Base-by-base conservation (phyloP, 2,888 invertebrate species). In the Oscheius myriophilus region DNA sequence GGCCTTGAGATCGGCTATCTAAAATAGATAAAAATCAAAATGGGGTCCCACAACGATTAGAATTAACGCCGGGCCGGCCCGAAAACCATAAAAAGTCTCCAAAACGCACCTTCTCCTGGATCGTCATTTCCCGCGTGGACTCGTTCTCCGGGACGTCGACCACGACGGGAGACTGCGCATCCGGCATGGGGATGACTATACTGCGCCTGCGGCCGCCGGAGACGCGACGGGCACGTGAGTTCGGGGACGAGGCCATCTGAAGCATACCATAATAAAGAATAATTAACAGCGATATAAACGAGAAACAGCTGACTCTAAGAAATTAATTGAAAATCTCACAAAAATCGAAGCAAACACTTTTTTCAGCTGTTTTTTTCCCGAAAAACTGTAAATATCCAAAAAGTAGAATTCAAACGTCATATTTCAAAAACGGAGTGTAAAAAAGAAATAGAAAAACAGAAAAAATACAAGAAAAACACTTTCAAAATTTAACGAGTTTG, bases 171-270 rank as follows among this genome's bases (percentile, higher is more conserved):
- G 61, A 61, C 4, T 3, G 9, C 1, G 49, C 61, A 26, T 49
- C 49, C 21, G 45, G 46, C 18, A 26, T 11, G 26, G 25, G 9
- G 3, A 61, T 9, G 12, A 46, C 9, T n/a, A 61, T 61, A 1
- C 21, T 21, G 1, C 49, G 49, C n/a, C 61, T 46, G 14, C 61
- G 7, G 25, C 61, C 61, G n/a, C 61, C 49, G 16, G 61, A 61
- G 33, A 46, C 49, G 7, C 46, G 46, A 4, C 39, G 46, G 12
- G 33, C 33, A 33, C 33, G 33, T 3, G 33, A 3, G 33, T 3
- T 33, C 33, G 33, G 9, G 9, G 33, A 3, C 9, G 9, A 33
- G 33, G 3, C 33, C 33, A 33, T 33, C 33, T 33, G 33, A 33
- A 33, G 9, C 33, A 33, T 3, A 33, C 9, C 9, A 33, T 3